These are phyloP conservation scores for Falco berigora DNA, from an alignment of 2,797 vertebrate genomes.

Conservation along the genomic window DNA sequence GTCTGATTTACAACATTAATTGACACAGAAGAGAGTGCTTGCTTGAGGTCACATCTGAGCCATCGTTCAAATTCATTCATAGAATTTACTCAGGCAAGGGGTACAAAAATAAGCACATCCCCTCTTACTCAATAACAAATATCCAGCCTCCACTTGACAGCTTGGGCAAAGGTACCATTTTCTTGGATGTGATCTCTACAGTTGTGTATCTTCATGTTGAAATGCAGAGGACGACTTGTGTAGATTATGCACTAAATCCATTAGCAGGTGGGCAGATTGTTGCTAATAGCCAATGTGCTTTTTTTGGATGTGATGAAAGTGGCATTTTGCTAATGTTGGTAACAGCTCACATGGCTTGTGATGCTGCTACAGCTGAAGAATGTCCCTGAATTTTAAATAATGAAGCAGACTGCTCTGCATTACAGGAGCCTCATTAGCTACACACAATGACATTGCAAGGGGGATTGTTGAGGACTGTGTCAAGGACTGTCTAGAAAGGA, in stretches of 20 bases:
- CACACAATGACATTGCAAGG: background rate
- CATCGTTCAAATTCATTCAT: background rate
- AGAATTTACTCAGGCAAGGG: background rate
- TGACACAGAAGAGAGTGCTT: background rate
- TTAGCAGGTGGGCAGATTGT: background rate
- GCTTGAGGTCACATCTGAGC: background rate
- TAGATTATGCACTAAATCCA: background rate
- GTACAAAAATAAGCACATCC: background rate
- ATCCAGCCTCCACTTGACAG: background rate
- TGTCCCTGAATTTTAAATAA: background rate
- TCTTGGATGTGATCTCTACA: background rate
- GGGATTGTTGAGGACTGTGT: background rate
- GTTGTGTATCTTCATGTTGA: background rate
- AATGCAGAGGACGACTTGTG: background rate
- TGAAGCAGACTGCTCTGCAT: background rate
- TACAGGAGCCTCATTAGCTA: background rate
- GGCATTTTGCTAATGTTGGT: background rate
- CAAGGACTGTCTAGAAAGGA: background rate
- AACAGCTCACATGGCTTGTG: background rate
- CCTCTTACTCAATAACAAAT: background rate
- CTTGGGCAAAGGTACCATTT: background rate
- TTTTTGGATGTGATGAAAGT: background rate
- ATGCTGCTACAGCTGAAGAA: background rate
- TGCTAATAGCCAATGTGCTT: background rate
- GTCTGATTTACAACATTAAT: conserved; percentile 1